Conservation (phyloP, 2,888 invertebrate genomes). For the Ophion costatus region DNA sequence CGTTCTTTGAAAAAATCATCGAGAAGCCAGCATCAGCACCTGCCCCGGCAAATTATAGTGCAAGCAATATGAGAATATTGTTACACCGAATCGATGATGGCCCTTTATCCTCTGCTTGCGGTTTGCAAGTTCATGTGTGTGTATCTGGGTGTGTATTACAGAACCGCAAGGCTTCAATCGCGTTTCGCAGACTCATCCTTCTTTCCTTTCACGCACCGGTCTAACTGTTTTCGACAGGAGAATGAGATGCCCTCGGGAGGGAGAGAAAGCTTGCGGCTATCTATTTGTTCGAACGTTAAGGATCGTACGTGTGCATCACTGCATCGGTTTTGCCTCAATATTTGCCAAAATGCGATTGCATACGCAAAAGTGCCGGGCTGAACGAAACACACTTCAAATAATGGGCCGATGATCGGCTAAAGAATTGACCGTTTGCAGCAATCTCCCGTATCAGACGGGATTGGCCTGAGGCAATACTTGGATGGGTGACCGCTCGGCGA, state of each 20-base stretch:
- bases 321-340: conserved; percentile 52
- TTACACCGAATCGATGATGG: conserved; percentile 37
- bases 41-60: conserved; percentile 60
- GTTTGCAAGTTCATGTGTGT: not conserved
- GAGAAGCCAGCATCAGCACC: conserved; percentile 45
- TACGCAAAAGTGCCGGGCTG: not conserved
- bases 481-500: no score
- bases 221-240: conserved; percentile 52
- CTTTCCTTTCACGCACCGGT: conserved; percentile 14
- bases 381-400: no score
- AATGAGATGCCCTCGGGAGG: conserved; percentile 3
- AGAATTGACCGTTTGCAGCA: no score
- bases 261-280: conserved; percentile 41
- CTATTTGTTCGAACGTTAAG: conserved; percentile 48
- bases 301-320: conserved; percentile 18
- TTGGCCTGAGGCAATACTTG: no score
- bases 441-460: no score
- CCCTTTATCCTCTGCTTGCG: conserved; percentile 15
- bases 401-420: no score
- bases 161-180: conserved; percentile 32
- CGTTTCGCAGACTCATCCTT: not conserved
- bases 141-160: not conserved
- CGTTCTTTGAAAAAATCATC: conserved; percentile 22
- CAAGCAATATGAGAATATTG: conserved; percentile 26
- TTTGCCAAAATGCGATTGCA: conserved; percentile 32